Base-by-base conservation (phyloP, 2,888 invertebrate genomes). In the Tachina lurida region DNA sequence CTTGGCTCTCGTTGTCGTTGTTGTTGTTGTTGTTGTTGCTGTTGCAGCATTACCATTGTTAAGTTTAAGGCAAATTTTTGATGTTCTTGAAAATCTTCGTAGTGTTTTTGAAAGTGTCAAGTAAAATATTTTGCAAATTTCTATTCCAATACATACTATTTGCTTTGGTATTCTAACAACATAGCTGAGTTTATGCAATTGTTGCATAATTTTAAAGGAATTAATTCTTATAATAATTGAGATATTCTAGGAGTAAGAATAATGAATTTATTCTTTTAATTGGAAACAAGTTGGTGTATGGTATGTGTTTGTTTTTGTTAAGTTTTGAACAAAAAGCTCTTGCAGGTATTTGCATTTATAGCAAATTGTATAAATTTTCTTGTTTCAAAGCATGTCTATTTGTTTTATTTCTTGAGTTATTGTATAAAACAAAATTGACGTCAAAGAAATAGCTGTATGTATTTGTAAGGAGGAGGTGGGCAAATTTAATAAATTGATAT, bases 341-440 rank as follows among this genome's bases (percentile, higher is more conserved):
- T 86, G 45, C 71, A 79, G 71, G 17, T 82, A 83, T 85, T 85
- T 81, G 77, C 84, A 81, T 85, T 79, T 76, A 83, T 19, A 80
- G 56, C 76, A 83, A 86, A 86, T 86, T 83, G 83, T 79, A 82
- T 86, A 71, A 76, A 86, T 78, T 82, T 74, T 71, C 58, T 49
- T 79, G 22, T 22, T 31, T 19, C 52, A 17, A 62, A 73, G 39
- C 71, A 58, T 75, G 75, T 75, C 17, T 54, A 49, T 54, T 15
- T 56, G 17, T 5, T 22, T 22, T 70, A 71, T 80, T 60, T 70
- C 17, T 45, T 39, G 47, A 75, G 62, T 70, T 75, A 75, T 45
- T 13, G 13, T 15, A 43, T 2, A 74, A 68, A n/a, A 3, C 17
- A 49, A 15, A 78, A 70, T 45, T 15, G 31, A 63, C 17, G 17